Evolutionary conservation across 1,140 invertebrate genomes (phyloP), one percentile per base, ranked within the genome.

Genomic region (Nasonia vitripennis): DNA sequence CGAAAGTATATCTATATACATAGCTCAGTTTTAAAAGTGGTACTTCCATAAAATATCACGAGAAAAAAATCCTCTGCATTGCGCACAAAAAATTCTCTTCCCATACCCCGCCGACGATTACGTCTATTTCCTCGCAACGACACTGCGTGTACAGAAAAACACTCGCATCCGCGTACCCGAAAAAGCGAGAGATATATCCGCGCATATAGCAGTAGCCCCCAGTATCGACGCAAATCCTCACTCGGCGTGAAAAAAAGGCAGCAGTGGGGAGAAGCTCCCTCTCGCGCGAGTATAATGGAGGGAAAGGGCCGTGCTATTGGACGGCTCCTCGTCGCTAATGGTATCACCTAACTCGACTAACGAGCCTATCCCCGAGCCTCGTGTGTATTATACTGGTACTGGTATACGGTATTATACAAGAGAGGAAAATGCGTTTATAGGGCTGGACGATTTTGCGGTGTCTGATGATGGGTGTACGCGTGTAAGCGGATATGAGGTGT

Each of bases 271-370:
- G 71, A 87, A 79, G 45, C 37, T 37, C 17, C 37, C 55, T 62
- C 55, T 62, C 20, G 4, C 55, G 4, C 55, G 55, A 62, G 55
- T 71, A 78, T 45, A 75, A 71, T 67, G 70, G 34, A 12, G 87
- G 87, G 84, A 68, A 70, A 86, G 34, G 31, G 85, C 70, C 86
- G 78, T 82, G 85, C 84, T 73, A 90, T 90, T 90, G 90, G 87
- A 55, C 81, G 81, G 74, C 86, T 86, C 87, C 23, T 55, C 82
- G 79, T 62, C 34, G 77, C 78, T 87, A 88, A 89, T 87, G 81
- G 86, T 88, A 89, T 89, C 87, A 81, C 70, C 87, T 89, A 88
- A 88, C 88, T 41, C 87, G 87, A 81, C 85, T 90, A 90, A 90
- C 87, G 87, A 90, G 87, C 87, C 87, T 88, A 88, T 88, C 86